phyloP scores from a whole-genome alignment of 2,888 invertebrate species.

The Strigamia maritima region DNA sequence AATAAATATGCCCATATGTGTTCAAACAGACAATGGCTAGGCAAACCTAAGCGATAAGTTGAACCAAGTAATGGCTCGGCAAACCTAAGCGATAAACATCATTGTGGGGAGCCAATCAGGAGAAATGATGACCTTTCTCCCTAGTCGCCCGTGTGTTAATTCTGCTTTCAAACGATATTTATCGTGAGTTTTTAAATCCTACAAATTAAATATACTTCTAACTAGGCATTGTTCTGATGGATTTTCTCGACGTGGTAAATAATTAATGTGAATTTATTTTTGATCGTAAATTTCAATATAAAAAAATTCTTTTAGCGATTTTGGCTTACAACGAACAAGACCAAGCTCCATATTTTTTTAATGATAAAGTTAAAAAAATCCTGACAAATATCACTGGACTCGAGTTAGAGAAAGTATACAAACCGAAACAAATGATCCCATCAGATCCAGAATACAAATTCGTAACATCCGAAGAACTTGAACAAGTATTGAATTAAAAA shows the following conservation, averaged over 20 bases:
- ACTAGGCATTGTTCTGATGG: background rate
- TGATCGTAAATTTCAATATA: background rate
- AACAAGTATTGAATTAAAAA: constrained; percentile 54
- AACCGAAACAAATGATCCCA: constrained; percentile 61
- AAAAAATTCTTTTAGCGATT: background rate
- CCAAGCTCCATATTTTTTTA: constrained; percentile 61
- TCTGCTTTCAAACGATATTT: background rate
- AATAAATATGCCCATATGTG: too few relatives aligned
- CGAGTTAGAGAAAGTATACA: constrained; percentile 68
- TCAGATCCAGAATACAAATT: constrained; percentile 67
- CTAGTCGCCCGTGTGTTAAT: too few relatives aligned
- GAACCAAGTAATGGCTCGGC: too few relatives aligned
- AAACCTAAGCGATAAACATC: too few relatives aligned
- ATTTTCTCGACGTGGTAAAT: background rate
- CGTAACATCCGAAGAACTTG: constrained; percentile 73
- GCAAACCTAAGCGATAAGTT: too few relatives aligned
- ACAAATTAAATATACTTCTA: background rate
- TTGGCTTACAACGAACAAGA: constrained; percentile 42
- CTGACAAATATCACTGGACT: constrained; percentile 72
- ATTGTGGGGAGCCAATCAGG: too few relatives aligned
- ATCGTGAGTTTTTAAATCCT: background rate
- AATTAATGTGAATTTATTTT: background rate
- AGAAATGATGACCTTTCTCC: too few relatives aligned
- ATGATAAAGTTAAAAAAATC: constrained; percentile 68
- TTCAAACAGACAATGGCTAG: too few relatives aligned